These are phyloP conservation scores for Araneus ventricosus DNA, from an alignment of 1,140 invertebrate genomes.

Conservation along the genomic window DNA sequence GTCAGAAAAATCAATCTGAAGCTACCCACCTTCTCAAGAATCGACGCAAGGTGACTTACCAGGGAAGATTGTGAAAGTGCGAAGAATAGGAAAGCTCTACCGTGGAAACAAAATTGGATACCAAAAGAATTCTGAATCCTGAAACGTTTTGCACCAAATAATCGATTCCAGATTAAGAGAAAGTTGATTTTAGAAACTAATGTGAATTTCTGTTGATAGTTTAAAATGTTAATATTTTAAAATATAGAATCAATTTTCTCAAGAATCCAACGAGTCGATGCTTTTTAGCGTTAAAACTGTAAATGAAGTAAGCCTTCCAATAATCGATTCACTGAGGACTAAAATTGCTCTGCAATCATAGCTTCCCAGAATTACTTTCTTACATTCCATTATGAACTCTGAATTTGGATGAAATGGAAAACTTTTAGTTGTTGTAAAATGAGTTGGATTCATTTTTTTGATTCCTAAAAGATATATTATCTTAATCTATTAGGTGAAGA, in stretches of 20 bases:
- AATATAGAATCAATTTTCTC: neutral
- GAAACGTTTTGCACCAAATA: neutral
- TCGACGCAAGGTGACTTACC: neutral
- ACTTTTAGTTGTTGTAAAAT: too few relatives aligned
- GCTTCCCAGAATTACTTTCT: too few relatives aligned
- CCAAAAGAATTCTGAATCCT: neutral
- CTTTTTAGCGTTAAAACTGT: too few relatives aligned
- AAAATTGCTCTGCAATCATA: too few relatives aligned
- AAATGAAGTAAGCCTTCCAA: too few relatives aligned
- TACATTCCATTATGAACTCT: too few relatives aligned
- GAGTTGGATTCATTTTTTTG: too few relatives aligned
- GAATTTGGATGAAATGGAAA: too few relatives aligned
- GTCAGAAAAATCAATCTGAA: neutral
- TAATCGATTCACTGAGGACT: too few relatives aligned
- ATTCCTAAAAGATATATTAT: too few relatives aligned
- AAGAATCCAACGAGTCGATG: neutral
- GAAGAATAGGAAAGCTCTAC: slow-evolving; percentile 14
- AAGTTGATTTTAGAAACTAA: neutral
- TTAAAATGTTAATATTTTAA: neutral
- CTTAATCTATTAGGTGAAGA: too few relatives aligned
- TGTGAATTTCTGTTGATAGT: neutral
- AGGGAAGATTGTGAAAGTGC: neutral
- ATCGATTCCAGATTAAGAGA: neutral
- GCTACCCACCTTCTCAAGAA: neutral
- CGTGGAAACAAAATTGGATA: neutral